phyloP scores from a whole-genome alignment of 2,888 invertebrate species.

The Capitulum mitella region DNA sequence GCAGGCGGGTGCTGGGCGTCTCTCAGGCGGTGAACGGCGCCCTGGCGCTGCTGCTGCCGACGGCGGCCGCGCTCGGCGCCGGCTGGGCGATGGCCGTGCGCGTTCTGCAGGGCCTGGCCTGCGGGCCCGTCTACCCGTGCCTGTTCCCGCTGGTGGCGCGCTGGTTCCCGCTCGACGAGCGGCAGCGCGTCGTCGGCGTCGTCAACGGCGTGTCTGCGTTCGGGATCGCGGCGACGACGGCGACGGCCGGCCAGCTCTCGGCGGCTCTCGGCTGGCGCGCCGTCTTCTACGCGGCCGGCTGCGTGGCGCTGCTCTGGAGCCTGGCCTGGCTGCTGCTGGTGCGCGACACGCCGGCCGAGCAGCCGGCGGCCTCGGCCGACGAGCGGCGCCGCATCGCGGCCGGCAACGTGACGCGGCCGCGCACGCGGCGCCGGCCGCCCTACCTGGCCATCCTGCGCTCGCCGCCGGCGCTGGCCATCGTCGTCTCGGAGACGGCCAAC shows the following conservation, averaged over 20 bases:
- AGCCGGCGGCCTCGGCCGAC: background rate
- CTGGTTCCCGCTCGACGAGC: conserved; percentile 23
- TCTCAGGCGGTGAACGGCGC: conserved; percentile 2
- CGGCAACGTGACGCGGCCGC: background rate
- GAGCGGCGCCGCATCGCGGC: conserved; percentile 4
- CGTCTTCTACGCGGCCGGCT: background rate
- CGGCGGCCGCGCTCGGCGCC: background rate
- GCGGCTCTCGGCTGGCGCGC: conserved; percentile 5
- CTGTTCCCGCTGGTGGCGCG: conserved; percentile 16
- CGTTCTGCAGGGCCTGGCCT: background rate
- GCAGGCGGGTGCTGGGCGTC: background rate
- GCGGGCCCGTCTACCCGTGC: conserved; percentile 15
- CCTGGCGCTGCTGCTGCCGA: background rate
- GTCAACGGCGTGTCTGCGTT: background rate
- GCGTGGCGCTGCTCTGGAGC: background rate
- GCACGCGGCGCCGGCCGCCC: conserved; percentile 1
- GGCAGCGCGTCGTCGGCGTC: background rate
- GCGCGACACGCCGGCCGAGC: background rate
- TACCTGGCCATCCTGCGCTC: background rate
- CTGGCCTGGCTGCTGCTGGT: background rate
- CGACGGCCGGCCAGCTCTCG: background rate
- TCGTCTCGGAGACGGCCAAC: conserved; percentile 13
- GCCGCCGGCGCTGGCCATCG: background rate
- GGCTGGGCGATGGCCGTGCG: background rate
- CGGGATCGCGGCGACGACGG: background rate